phyloP scores from a whole-genome alignment of 2,888 invertebrate species.

The Amphipyra tragopoginis region DNA sequence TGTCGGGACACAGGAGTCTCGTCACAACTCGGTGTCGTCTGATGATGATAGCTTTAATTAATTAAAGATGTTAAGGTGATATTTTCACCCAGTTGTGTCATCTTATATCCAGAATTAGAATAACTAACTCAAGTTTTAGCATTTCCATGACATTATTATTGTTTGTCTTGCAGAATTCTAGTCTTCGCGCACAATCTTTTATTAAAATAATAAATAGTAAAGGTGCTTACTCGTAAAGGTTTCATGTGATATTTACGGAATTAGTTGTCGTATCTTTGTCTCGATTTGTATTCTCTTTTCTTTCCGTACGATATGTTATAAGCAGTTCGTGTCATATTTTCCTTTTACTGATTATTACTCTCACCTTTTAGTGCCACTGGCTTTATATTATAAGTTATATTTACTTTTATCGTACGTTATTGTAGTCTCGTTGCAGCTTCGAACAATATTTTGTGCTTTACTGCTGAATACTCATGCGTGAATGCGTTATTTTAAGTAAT shows the following conservation, averaged over 20 bases:
- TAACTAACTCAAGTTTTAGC: conserved; percentile 64
- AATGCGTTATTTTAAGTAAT: conserved; percentile 84
- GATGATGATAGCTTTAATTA: conserved; percentile 81
- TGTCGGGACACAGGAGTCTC: conserved; percentile 15
- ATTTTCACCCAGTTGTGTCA: conserved; percentile 53
- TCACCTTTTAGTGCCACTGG: conserved; percentile 87
- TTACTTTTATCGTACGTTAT: conserved; percentile 73
- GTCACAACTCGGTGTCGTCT: conserved; percentile 67
- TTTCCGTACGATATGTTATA: conserved; percentile 73
- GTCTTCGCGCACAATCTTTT: conserved; percentile 86
- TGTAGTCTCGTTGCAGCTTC: conserved; percentile 88
- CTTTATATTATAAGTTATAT: conserved; percentile 79
- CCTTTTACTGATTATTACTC: conserved; percentile 78
- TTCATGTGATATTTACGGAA: conserved; percentile 83
- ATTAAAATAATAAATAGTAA: conserved; percentile 71
- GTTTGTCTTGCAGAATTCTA: conserved; percentile 82
- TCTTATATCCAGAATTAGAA: conserved; percentile 49
- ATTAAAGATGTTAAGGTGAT: conserved; percentile 65
- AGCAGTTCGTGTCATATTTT: conserved; percentile 87
- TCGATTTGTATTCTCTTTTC: conserved; percentile 68
- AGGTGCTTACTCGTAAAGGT: conserved; percentile 85
- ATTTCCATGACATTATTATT: conserved; percentile 78
- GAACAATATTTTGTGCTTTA: conserved; percentile 89
- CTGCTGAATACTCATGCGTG: conserved; percentile 89
- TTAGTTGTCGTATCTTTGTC: conserved; percentile 73